A percentile compares a stretch with the other conserved stretches of the same genome.
Evolutionary conservation across 2,888 invertebrate species (phyloP).

Genomic region (Sialis lutaria): DNA sequence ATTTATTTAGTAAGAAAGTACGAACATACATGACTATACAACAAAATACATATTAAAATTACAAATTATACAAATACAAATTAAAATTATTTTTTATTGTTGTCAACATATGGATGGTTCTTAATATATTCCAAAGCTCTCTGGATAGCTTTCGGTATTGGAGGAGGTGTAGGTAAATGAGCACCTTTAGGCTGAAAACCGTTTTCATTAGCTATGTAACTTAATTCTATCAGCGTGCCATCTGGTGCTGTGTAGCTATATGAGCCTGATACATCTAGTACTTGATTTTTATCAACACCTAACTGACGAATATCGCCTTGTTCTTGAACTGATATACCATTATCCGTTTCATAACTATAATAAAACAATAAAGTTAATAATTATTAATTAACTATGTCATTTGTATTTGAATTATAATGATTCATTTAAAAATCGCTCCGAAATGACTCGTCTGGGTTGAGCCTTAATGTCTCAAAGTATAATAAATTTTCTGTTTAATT

Average conservation of each 20-base stretch:
- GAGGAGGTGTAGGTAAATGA: conserved; percentile 12
- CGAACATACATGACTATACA: no score
- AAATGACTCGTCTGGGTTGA: no score
- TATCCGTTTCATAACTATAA: conserved; percentile 38
- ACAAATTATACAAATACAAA: no score
- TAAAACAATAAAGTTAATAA: conserved; percentile 3
- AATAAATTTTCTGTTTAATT: no score
- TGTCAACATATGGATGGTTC: conserved; percentile 11
- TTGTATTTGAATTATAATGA: no score
- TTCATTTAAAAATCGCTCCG: no score
- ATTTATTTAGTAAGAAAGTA: no score
- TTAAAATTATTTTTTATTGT: not conserved
- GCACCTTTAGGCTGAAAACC: conserved; percentile 43
- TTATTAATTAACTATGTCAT: no score
- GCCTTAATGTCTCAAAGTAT: no score
- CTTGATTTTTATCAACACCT: conserved; percentile 26
- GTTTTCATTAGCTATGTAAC: conserved; percentile 48
- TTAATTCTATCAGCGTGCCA: conserved; percentile 37
- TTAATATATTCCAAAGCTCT: conserved; percentile 20
- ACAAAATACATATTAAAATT: no score
- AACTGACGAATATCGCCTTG: conserved; percentile 34
- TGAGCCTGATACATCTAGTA: conserved; percentile 30
- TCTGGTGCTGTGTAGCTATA: conserved; percentile 40
- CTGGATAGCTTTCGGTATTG: conserved; percentile 19
- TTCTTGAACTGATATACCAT: conserved; percentile 41